Evolutionary conservation across 2,797 vertebrate species (phyloP).

Genomic region (Propithecus deckenii): DNA sequence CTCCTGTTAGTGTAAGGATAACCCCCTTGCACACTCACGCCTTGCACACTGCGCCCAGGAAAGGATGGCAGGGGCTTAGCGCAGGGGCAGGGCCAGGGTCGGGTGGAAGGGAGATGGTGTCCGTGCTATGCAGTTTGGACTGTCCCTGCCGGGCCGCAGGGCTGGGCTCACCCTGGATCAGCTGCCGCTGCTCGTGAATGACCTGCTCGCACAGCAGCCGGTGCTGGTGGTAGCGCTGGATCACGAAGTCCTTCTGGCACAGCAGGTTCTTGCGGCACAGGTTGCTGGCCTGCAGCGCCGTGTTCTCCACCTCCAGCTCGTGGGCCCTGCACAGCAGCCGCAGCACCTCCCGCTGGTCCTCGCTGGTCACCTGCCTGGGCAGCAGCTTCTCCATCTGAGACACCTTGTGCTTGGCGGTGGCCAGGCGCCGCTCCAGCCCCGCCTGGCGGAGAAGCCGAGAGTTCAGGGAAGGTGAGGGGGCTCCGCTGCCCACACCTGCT

Average conservation of each 20-base stretch:
- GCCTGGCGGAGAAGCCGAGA: constrained; percentile 50
- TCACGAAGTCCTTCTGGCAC: constrained; percentile 82
- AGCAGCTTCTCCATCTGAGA: constrained; percentile 82
- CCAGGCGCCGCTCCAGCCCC: constrained; percentile 81
- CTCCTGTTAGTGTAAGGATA: neutral
- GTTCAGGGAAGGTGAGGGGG: fast-evolving
- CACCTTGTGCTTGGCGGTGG: constrained; percentile 75
- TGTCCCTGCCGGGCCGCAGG: neutral
- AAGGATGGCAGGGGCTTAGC: neutral
- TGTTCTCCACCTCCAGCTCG: constrained; percentile 82
- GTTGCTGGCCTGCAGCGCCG: constrained; percentile 74
- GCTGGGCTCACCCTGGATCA: constrained; percentile 77
- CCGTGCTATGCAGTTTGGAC: neutral
- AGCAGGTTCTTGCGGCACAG: constrained; percentile 75
- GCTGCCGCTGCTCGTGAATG: constrained; percentile 77
- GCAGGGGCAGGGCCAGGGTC: fast-evolving
- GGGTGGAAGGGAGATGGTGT: neutral
- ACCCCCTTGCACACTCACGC: too few relatives aligned
- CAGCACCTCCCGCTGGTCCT: constrained; percentile 83
- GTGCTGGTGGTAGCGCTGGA: constrained; percentile 80
- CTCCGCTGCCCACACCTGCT: fast-evolving
- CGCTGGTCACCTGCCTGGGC: constrained; percentile 66
- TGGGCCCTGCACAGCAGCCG: constrained; percentile 81
- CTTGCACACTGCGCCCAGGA: neutral
- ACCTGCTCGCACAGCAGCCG: constrained; percentile 76